Evolutionary conservation across 2,797 vertebrate species (phyloP).

Genomic region (Thaleichthys pacificus): DNA sequence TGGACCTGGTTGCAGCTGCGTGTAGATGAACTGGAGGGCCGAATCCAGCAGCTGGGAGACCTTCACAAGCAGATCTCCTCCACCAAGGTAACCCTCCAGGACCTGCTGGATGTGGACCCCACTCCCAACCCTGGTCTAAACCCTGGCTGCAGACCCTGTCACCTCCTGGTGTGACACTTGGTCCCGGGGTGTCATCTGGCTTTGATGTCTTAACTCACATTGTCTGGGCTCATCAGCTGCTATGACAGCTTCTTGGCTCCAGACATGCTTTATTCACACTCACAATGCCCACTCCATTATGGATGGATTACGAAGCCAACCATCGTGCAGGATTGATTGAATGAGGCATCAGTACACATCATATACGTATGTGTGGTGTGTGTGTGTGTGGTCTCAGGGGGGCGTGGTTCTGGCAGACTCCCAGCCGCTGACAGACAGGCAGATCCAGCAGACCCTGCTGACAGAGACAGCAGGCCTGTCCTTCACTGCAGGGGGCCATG

Average conservation of each 20-base stretch:
- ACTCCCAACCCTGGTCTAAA: no score
- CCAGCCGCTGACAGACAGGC: slow-evolving; percentile 78
- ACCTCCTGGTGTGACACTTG: not conserved
- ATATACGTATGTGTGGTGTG: not conserved
- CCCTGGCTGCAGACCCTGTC: not conserved
- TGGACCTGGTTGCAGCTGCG: slow-evolving; percentile 93
- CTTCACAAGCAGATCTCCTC: slow-evolving; percentile 84
- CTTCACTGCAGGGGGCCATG: slow-evolving; percentile 66
- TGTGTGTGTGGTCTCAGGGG: slow-evolving; percentile 77
- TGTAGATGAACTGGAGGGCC: slow-evolving; percentile 85
- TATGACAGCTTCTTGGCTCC: not conserved
- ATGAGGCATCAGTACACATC: not conserved
- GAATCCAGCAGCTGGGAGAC: slow-evolving; percentile 82
- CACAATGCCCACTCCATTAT: not conserved
- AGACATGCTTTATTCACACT: not conserved
- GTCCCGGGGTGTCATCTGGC: no score
- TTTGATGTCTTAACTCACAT: not conserved
- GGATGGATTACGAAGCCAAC: not conserved
- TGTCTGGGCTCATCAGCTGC: not conserved
- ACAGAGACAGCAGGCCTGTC: slow-evolving; percentile 77
- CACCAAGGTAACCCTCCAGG: slow-evolving; percentile 78
- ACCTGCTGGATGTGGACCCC: not conserved
- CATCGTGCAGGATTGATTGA: not conserved
- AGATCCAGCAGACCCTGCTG: slow-evolving; percentile 81
- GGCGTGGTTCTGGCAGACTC: slow-evolving; percentile 84